Percentiles rank a stretch among this genome's conserved stretches.
phyloP scores from a whole-genome alignment of 1,140 invertebrate species.

The Subanguina moxae region DNA sequence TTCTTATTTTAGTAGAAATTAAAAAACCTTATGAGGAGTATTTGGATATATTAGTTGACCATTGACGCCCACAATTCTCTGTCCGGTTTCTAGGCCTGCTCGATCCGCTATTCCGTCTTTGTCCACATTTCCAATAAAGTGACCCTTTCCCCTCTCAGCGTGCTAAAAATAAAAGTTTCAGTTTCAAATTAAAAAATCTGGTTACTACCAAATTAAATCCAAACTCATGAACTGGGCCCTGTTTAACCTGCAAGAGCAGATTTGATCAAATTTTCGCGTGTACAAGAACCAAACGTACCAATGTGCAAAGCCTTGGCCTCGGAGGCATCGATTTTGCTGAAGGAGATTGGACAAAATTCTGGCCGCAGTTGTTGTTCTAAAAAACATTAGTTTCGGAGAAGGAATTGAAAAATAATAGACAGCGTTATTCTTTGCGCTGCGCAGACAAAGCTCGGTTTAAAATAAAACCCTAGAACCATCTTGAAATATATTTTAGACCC shows the following conservation, averaged over 20 bases:
- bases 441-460: too few species aligned
- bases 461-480: too few species aligned
- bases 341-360: too few species aligned
- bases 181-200: not conserved
- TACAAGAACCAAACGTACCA: not conserved
- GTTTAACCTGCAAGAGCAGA: constrained; percentile 42
- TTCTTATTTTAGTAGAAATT: too few species aligned
- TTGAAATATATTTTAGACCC: too few species aligned
- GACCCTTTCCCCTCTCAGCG: constrained; percentile 85
- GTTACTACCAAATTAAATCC: constrained; percentile 78
- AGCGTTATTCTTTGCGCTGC: too few species aligned
- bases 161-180: constrained; percentile 63
- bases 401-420: too few species aligned
- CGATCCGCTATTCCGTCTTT: constrained; percentile 54
- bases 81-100: constrained; percentile 62
- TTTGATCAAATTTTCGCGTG: not conserved
- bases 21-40: constrained; percentile 50
- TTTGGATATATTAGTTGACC: constrained; percentile 55
- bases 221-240: constrained; percentile 74
- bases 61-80: constrained; percentile 65
- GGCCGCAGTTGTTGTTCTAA: too few species aligned
- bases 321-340: not conserved
- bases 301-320: not conserved
- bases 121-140: constrained; percentile 69
- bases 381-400: too few species aligned